Base-by-base conservation (phyloP, 2,797 vertebrate genomes). In the Mallotus villosus region DNA sequence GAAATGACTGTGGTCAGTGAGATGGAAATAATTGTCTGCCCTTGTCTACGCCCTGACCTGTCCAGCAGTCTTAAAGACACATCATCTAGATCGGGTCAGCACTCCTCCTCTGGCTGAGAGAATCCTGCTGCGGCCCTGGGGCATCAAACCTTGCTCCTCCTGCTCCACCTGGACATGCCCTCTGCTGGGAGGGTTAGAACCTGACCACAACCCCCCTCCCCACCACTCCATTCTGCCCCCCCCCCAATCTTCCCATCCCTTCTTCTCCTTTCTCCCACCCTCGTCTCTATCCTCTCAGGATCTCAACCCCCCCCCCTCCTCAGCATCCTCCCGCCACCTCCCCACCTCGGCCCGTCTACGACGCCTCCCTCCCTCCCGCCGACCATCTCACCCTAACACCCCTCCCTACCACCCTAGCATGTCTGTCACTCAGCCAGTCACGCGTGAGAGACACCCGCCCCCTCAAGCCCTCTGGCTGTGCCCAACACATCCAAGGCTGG, bases 241-340 rank as follows among this genome's bases (percentile, higher is more conserved):
- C 25, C 1, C 22, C 11, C 11, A 5, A 24, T 25, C 11, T 59
- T 17, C n/a, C 22, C 61, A 16, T 19, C 14, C 25, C 61, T 4
- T 82, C 74, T 76, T 82, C 81, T 75, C 34, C 60, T 72, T 57
- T 75, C 71, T 41, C 73, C 63, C 64, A 63, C 37, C 71, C 79
- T 74, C 76, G 73, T 61, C 24, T 24, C 59, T 3, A 14, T 24
- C 24, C 22, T 25, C 4, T 60, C 25, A 14, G 11, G 41, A 46
- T 46, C 22, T 61, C 21, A 8, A 25, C 25, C 12, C 2, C 24
- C 22, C 22, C 59, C 4, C 1, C 12, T 14, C 8, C 24, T 16
- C 21, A 25, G 12, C 41, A 46, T 12, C n/a, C 9, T 24, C 2
- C n/a, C 8, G n/a, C 58, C 11, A 8, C n/a, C n/a, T 21, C 59